Evolutionary conservation across 2,797 vertebrate species (phyloP), one percentile per base, ranked within the genome.

Genomic region (Spondyliosoma cantharus): DNA sequence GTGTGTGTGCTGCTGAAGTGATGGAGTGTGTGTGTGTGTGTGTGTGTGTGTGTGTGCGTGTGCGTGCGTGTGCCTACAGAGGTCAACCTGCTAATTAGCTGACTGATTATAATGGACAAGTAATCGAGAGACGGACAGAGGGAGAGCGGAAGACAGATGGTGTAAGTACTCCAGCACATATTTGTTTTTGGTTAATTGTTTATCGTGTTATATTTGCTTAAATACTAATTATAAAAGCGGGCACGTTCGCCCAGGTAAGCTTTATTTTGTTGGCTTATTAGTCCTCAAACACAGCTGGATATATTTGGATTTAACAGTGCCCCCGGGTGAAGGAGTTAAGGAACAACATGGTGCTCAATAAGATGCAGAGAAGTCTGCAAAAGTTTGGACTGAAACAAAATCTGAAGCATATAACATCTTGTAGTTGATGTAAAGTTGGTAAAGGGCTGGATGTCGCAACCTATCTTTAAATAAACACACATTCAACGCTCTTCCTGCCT

Each of bases 61-160:
- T 6, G 14, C 12, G 45, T 20, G n/a, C 16, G 54, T 75, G 68
- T 53, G 45, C 9, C 32, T 37, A 56, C 27, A 43, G 78, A 84
- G 80, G 86, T 90, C 87, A 83, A 42, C 81, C 82, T 37, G 52
- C 76, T 81, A 76, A 86, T 83, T 84, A 80, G 80, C 65, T 43
- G 61, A 83, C 67, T 83, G 76, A 86, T 87, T 86, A 74, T 59
- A 80, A 83, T 19, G 20, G 84, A 84, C 57, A 80, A 71, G 76
- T 8, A 59, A 79, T 61, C 61, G 56, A 19, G 16, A 29, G 19
- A 46, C 3, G 24, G 0, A 52, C 12, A 60, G 2, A 24, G 7
- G 2, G 27, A 16, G 27, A 16, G 45, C 2, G 52, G 16, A 6
- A 22, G 48, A 29, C 25, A 46, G 59, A 37, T 20, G 7, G 3